phyloP scores from a whole-genome alignment of 2,888 invertebrate genomes.

The Drosophila maculinotata region DNA sequence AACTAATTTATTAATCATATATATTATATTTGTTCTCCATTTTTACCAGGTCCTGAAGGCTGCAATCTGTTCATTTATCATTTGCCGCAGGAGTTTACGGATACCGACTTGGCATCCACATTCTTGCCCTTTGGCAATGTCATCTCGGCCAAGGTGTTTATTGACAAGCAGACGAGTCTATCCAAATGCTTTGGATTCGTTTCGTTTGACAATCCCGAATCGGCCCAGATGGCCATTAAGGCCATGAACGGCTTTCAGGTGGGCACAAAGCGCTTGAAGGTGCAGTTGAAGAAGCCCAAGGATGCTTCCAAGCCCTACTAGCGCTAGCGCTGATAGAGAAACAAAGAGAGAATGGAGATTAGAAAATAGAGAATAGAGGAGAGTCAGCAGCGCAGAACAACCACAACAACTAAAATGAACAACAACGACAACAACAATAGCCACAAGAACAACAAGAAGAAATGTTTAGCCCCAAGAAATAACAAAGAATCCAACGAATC shows the following conservation, averaged over 20 bases:
- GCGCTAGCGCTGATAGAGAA: not conserved
- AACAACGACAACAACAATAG: constrained; percentile 42
- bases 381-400: constrained; percentile 13
- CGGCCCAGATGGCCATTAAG: constrained; percentile 97
- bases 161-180: constrained; percentile 99
- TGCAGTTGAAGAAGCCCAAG: constrained; percentile 97
- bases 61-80: constrained; percentile 99
- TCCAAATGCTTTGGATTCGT: constrained; percentile 99
- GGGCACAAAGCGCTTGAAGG: constrained; percentile 98
- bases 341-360: not conserved
- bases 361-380: not conserved
- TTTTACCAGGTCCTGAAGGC: constrained; percentile 94
- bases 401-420: constrained; percentile 16
- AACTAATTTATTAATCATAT: no score
- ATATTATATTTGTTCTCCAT: no score
- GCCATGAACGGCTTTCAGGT: constrained; percentile 99
- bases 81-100: constrained; percentile 99
- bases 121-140: constrained; percentile 99
- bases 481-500: constrained; percentile 8
- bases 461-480: constrained; percentile 29
- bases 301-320: constrained; percentile 97
- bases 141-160: constrained; percentile 99
- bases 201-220: constrained; percentile 96
- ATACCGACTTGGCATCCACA: constrained; percentile 97
- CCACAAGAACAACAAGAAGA: constrained; percentile 46